These are phyloP conservation scores for Autographa pulchrina DNA, from an alignment of 2,888 invertebrate genomes.

Conservation along the genomic window DNA sequence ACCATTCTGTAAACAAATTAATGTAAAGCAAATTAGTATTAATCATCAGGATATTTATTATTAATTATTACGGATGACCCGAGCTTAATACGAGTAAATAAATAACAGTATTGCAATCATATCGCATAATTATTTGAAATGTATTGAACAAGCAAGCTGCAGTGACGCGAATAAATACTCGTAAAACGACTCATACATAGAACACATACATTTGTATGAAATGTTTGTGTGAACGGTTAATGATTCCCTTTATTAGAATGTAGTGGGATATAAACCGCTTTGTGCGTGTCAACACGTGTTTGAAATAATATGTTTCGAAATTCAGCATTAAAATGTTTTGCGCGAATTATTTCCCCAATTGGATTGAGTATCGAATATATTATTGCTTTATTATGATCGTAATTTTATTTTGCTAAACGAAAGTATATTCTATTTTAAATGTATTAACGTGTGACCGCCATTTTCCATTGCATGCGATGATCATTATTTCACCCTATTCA, in stretches of 20 bases:
- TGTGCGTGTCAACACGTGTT: no score
- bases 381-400: no score
- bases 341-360: no score
- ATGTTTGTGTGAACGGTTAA: background rate
- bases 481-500: no score
- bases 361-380: no score
- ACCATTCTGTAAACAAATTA: background rate
- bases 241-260: background rate
- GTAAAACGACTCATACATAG: background rate
- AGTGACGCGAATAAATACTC: background rate
- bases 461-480: no score
- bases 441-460: no score
- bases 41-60: background rate
- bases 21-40: background rate
- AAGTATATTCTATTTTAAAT: no score
- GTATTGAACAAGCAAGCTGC: background rate
- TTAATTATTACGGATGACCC: background rate
- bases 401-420: no score
- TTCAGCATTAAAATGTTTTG: no score
- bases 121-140: background rate
- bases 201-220: background rate
- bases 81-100: background rate
- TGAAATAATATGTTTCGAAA: no score
- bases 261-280: background rate
- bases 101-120: background rate